These are phyloP conservation scores for Zosterops pallidus DNA, from an alignment of 2,113 vertebrate species.

Conservation along the genomic window DNA sequence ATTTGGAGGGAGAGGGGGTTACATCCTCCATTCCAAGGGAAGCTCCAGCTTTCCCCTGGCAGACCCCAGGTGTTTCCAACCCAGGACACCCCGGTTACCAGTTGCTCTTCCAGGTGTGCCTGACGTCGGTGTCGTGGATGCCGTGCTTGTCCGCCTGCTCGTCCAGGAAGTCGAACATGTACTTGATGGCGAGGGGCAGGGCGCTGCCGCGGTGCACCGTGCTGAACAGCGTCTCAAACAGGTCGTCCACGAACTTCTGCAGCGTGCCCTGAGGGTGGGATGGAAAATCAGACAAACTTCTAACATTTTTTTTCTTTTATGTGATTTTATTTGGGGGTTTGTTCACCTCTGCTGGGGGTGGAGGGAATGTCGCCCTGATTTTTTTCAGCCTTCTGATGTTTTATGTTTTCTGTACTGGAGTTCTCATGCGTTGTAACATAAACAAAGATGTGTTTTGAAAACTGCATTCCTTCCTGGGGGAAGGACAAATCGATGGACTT, in stretches of 20 bases:
- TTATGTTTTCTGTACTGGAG: too few species aligned
- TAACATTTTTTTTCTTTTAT: fast-evolving
- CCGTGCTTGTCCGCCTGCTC: conserved; percentile 95
- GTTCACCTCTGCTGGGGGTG: too few species aligned
- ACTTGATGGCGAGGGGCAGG: conserved; percentile 96
- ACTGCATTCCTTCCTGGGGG: too few species aligned
- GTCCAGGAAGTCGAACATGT: conserved; percentile 99
- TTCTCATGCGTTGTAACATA: too few species aligned
- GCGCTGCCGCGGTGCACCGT: conserved; percentile 94
- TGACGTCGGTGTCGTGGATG: conserved; percentile 94
- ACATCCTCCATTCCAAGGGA: background rate
- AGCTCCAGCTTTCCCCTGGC: background rate
- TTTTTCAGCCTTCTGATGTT: too few species aligned
- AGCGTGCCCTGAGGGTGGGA: conserved; percentile 82
- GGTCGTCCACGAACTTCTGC: conserved; percentile 97
- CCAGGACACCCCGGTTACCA: conserved; percentile 75
- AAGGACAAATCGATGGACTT: too few species aligned
- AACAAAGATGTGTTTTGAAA: too few species aligned
- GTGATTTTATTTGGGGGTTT: fast-evolving
- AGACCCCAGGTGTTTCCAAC: too few species aligned
- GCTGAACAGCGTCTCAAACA: conserved; percentile 98
- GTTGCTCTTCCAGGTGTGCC: conserved; percentile 99
- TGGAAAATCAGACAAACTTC: fast-evolving
- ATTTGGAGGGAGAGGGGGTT: background rate
- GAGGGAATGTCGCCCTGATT: too few species aligned